Evolutionary conservation across 2,888 invertebrate genomes (phyloP), one percentile per base, ranked within the genome.

Genomic region (Hoplodrina ambigua): DNA sequence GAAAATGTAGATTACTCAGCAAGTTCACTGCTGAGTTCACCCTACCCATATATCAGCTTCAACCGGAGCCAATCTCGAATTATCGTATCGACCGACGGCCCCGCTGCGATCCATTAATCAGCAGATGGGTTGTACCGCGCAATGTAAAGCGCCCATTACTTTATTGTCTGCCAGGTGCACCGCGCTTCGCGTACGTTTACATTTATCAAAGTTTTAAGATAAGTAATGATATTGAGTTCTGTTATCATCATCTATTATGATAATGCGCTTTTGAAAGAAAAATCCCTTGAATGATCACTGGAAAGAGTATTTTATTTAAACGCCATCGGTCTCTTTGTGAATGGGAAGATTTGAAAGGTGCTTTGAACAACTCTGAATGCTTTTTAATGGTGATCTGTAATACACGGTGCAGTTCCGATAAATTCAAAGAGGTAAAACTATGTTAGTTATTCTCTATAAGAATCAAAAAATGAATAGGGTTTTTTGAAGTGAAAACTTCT

Each of bases 111-210:
- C 88, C 91, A 92, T 92, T 92, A 91, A 91, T 91, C 91, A 91
- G 84, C 78, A 72, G 85, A 88, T 87, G 85, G 88, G 81, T 85
- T 85, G 85, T 85, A 89, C 84, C 88, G 84, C 78, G 91, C 89
- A 89, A 88, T 90, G 91, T 89, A 90, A 87, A 83, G 81, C 87
- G 86, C 84, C 91, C 91, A 92, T 92, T 92, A 91, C 88, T 83
- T 87, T 91, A 91, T 91, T 92, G 89, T 91, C 88, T 87, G 87
- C 87, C 90, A 91, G 91, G 90, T 90, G 90, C 85, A 87, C 80
- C 72, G 49, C 72, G 76, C 73, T 66, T 71, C 78, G 79, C 77
- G 80, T 83, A 82, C 62, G 55, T 64, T 68, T 80, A 88, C 82
- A 88, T 90, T 90, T 88, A 89, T 90, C 88, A 89, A 87, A 84